Conservation (phyloP, 2,888 invertebrate species). For the Melanargia galathea region DNA sequence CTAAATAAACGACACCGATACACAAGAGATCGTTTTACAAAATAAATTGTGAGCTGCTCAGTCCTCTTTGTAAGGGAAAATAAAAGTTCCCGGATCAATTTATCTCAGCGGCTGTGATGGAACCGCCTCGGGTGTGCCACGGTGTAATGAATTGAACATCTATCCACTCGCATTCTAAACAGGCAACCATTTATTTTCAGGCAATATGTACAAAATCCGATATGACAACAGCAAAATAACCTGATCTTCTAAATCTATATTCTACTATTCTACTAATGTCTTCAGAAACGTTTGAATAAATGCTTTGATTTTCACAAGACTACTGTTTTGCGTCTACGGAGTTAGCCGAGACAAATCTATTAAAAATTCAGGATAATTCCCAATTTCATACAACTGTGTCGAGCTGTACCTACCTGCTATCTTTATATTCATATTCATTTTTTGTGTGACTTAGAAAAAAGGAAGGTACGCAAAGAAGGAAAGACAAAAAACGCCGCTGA, state of each 20-base stretch:
- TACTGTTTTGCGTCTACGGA: too few relatives aligned
- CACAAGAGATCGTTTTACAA: slow-evolving; percentile 22
- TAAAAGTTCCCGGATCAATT: slow-evolving; percentile 42
- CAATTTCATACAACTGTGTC: too few relatives aligned
- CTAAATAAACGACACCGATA: slow-evolving; percentile 15
- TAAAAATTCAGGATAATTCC: too few relatives aligned
- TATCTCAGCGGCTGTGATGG: slow-evolving; percentile 38
- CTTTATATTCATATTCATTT: background rate
- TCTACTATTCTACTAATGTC: too few relatives aligned
- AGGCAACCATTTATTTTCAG: slow-evolving; percentile 32
- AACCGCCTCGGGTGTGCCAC: slow-evolving; percentile 32
- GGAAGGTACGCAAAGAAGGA: background rate
- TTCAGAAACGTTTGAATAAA: too few relatives aligned
- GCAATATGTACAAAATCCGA: background rate
- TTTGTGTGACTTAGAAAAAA: background rate
- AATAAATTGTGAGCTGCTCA: slow-evolving; percentile 34
- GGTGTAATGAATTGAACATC: slow-evolving; percentile 37
- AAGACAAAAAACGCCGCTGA: slow-evolving; percentile 11
- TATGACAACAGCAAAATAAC: background rate
- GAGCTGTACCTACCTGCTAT: too few relatives aligned
- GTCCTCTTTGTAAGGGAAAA: slow-evolving; percentile 36
- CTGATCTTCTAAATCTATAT: too few relatives aligned
- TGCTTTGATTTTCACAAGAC: too few relatives aligned
- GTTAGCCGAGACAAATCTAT: too few relatives aligned
- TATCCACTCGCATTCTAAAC: slow-evolving; percentile 31